Evolutionary conservation across 2,797 vertebrate genomes (phyloP).

Genomic region (Chromis chromis): DNA sequence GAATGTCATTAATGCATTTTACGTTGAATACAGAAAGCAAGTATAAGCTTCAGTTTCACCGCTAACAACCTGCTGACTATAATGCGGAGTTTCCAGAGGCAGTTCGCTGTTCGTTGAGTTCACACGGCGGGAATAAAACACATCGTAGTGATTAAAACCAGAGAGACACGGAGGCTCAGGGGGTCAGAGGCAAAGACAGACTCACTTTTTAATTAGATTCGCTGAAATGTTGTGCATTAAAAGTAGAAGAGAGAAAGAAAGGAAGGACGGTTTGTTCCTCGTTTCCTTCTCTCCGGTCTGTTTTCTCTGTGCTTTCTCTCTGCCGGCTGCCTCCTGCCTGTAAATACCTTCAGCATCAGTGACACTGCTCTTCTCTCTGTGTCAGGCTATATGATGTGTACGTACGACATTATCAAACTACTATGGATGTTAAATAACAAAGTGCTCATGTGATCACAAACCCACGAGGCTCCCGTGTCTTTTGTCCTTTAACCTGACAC

Average conservation of each 20-base stretch:
- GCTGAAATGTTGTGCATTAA: no score
- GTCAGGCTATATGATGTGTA: constrained; percentile 78
- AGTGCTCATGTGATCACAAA: constrained; percentile 84
- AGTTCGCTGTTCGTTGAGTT: constrained; percentile 50
- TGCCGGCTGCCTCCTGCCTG: constrained; percentile 66
- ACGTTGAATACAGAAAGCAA: constrained; percentile 34
- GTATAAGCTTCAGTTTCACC: constrained; percentile 44
- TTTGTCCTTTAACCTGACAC: constrained; percentile 27
- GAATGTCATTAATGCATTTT: constrained; percentile 55
- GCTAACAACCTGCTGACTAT: constrained; percentile 35
- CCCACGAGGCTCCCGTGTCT: constrained; percentile 64
- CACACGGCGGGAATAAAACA: constrained; percentile 28
- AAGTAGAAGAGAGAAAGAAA: no score
- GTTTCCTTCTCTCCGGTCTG: no score
- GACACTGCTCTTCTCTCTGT: constrained; percentile 70
- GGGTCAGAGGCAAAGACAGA: constrained; percentile 19
- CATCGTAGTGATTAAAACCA: constrained; percentile 16
- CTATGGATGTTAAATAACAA: constrained; percentile 86
- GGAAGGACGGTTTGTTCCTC: no score
- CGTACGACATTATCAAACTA: constrained; percentile 80
- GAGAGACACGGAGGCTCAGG: constrained; percentile 32
- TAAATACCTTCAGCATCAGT: constrained; percentile 76
- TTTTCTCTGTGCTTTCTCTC: no score
- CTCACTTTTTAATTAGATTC: no score
- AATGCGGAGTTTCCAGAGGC: not conserved